Evolutionary conservation across 2,797 vertebrate genomes (phyloP).

Genomic region (Malurus leucopterus): DNA sequence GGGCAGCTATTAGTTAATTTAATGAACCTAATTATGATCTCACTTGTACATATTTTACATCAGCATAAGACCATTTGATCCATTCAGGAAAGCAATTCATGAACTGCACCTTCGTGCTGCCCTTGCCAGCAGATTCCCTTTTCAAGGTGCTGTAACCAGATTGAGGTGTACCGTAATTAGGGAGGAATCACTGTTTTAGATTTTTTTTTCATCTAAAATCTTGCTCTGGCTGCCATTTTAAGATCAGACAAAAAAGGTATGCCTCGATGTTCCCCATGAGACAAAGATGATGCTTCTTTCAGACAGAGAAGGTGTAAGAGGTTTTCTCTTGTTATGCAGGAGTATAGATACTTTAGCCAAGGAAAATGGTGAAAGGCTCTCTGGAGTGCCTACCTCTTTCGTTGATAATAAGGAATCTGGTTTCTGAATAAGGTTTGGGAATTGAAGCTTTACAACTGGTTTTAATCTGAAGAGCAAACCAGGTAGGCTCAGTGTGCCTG

Average conservation of each 20-base stretch:
- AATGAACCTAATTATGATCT: constrained; percentile 39
- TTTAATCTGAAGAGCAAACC: background rate
- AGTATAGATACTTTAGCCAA: background rate
- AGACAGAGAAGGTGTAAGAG: background rate
- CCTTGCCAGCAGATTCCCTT: background rate
- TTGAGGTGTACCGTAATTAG: background rate
- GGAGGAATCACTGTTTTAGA: background rate
- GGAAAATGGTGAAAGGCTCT: background rate
- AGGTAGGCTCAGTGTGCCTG: fast-evolving
- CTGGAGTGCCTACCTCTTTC: background rate
- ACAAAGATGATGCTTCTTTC: background rate
- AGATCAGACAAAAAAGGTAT: background rate
- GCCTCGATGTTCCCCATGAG: background rate
- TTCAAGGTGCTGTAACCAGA: background rate
- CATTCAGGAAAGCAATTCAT: background rate
- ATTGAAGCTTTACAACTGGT: background rate
- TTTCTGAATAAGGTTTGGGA: background rate
- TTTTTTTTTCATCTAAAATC: background rate
- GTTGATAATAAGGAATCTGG: background rate
- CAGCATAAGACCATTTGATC: background rate
- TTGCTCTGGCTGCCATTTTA: background rate
- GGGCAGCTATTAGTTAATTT: constrained; percentile 36
- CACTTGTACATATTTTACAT: constrained; percentile 13
- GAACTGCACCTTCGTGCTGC: background rate
- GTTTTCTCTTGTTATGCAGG: background rate